phyloP scores from a whole-genome alignment of 30 jellyfish, hydroid and myxozoan genomes.

The Aurelia sp. region DNA sequence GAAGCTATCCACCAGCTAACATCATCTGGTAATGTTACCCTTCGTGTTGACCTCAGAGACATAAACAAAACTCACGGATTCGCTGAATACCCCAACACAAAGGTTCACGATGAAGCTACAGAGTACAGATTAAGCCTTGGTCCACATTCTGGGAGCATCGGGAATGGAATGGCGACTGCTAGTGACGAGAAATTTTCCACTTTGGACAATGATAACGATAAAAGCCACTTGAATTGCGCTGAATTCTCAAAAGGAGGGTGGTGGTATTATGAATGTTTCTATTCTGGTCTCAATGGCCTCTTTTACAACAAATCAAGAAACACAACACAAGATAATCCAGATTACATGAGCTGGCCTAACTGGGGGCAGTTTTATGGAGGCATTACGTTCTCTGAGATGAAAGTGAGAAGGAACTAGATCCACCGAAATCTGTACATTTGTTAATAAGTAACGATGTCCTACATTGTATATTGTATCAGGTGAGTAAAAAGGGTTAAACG shows the following conservation, averaged over 20 bases:
- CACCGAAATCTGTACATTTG: no score
- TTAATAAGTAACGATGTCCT: no score
- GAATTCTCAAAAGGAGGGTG: conserved; percentile 29
- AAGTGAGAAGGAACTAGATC: conserved; percentile 3
- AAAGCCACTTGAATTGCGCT: conserved; percentile 26
- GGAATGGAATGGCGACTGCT: neutral
- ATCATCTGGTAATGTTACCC: neutral
- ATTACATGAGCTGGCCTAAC: conserved; percentile 8
- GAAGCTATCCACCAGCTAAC: conserved; percentile 40
- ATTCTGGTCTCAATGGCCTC: conserved; percentile 28
- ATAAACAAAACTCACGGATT: conserved; percentile 13
- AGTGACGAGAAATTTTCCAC: conserved; percentile 17
- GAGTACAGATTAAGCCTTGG: conserved; percentile 7
- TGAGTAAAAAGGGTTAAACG: no score
- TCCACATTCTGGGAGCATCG: conserved; percentile 4
- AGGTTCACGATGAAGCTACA: conserved; percentile 12
- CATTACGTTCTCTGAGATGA: conserved; percentile 17
- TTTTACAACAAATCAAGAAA: neutral
- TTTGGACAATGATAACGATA: conserved; percentile 36
- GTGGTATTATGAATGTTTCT: conserved; percentile 46
- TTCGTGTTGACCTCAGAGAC: conserved; percentile 26
- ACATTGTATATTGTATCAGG: no score
- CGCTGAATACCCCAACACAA: conserved; percentile 34
- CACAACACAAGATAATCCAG: neutral
- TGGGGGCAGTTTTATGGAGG: conserved; percentile 23